A percentile compares a stretch with the other conserved stretches of the same genome.
Conservation (phyloP, 2,113 vertebrate genomes). For the Ondatra zibethicus region DNA sequence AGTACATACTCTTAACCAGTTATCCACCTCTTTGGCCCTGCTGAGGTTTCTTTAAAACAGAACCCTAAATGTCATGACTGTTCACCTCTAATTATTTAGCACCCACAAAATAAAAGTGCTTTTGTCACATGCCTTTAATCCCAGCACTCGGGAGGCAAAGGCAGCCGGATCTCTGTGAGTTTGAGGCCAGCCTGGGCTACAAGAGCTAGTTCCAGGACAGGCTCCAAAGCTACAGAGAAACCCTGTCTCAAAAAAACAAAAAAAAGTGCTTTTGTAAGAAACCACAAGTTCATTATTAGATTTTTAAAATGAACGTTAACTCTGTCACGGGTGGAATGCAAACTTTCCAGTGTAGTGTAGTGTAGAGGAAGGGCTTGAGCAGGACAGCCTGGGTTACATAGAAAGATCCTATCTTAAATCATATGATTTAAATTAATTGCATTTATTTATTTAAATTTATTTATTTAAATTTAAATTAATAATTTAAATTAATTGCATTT, state of each 20-base stretch:
- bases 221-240: too few relatives aligned
- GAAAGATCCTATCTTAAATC: too few relatives aligned
- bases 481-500: conserved; percentile 31
- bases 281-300: neutral
- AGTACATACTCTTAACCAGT: neutral
- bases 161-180: too few relatives aligned
- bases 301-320: conserved; percentile 23
- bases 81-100: conserved; percentile 33
- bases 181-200: too few relatives aligned
- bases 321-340: neutral
- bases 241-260: too few relatives aligned
- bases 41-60: neutral
- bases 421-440: too few relatives aligned
- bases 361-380: neutral
- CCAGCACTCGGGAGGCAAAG: too few relatives aligned
- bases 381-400: neutral
- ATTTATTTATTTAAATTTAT: too few relatives aligned
- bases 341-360: neutral
- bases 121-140: too few relatives aligned
- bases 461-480: too few relatives aligned
- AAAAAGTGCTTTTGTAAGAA: neutral
- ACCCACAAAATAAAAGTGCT: conserved; percentile 16
- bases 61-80: conserved; percentile 47
- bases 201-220: too few relatives aligned
- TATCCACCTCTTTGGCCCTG: neutral